Evolutionary conservation across 1,140 invertebrate genomes (phyloP), one percentile per base, ranked within the genome.

Genomic region (Streblospio benedicti): DNA sequence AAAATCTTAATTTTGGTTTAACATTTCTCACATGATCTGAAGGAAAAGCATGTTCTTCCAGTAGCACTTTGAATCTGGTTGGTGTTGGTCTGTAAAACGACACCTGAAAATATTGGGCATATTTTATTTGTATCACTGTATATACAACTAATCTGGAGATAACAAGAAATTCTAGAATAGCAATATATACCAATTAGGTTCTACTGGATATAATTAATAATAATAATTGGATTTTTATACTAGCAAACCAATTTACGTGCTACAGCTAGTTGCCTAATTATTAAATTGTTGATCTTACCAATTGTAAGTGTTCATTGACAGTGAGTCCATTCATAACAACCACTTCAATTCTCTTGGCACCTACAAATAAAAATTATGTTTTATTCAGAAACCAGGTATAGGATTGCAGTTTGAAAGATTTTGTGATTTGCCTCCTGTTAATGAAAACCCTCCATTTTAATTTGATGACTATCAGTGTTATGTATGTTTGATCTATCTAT

Each of bases 31-130:
- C 81, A 70, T 81, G 77, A 72, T 85, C 84, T 9, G 83, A 84
- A 4, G 83, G 83, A 69, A 85, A 86, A 0, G 83, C 81, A 62
- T 80, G 76, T 5, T 72, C 75, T 71, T 85, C 83, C 27, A 83
- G 76, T 12, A 85, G 63, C 49, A 85, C 82, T 67, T 85, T 85
- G 65, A 80, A 73, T 57, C 83, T 71, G 43, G 67, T 65, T 58
- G 64, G 53, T 2, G 78, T 81, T 52, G 85, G 84, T 61, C 75
- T 67, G 65, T 85, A 85, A 69, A 86, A 86, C 4, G 81, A 75
- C 32, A 76, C 67, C 79, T 80, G 65, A 16, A 70, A 64, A 45
- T 60, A 25, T 55, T 51, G 53, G 12, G 9, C 20, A 9, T 18
- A 9, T 27, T 38, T 38, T 38, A 38, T 38, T 38, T 9, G 35